phyloP scores from a whole-genome alignment of 2,888 invertebrate genomes.

The Noctua janthe region DNA sequence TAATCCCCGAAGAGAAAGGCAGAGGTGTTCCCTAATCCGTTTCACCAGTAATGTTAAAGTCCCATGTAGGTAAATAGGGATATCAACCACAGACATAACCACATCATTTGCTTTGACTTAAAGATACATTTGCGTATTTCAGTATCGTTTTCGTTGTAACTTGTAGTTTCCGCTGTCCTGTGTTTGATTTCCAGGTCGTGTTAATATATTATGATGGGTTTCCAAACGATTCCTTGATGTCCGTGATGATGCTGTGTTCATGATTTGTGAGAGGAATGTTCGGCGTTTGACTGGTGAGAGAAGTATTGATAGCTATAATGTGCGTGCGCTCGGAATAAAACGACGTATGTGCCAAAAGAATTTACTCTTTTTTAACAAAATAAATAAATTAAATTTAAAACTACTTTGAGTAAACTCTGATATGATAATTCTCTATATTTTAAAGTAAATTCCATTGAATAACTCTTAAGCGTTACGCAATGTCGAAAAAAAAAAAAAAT shows the following conservation, averaged over 20 bases:
- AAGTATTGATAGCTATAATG: background rate
- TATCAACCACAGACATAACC: constrained; percentile 12
- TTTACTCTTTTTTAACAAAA: no score
- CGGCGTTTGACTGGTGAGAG: background rate
- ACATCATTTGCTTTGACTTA: constrained; percentile 27
- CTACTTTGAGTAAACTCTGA: no score
- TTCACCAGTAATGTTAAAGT: background rate
- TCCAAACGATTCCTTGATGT: constrained; percentile 19
- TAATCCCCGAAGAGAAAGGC: background rate
- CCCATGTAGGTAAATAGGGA: background rate
- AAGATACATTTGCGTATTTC: constrained; percentile 40
- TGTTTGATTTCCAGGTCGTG: constrained; percentile 3
- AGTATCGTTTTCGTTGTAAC: constrained; percentile 9
- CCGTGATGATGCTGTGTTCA: background rate
- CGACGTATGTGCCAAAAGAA: no score
- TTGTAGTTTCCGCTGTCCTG: constrained; percentile 35
- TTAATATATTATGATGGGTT: constrained; percentile 12
- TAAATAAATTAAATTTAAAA: no score
- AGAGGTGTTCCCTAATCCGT: background rate
- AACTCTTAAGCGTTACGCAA: no score
- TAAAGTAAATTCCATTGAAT: no score
- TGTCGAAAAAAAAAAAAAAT: no score
- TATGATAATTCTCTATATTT: no score
- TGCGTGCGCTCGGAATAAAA: no score
- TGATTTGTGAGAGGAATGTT: background rate